A percentile compares a stretch with the other conserved stretches of the same genome.
Conservation (phyloP, 2,797 vertebrate species). For the Columba guinea region DNA sequence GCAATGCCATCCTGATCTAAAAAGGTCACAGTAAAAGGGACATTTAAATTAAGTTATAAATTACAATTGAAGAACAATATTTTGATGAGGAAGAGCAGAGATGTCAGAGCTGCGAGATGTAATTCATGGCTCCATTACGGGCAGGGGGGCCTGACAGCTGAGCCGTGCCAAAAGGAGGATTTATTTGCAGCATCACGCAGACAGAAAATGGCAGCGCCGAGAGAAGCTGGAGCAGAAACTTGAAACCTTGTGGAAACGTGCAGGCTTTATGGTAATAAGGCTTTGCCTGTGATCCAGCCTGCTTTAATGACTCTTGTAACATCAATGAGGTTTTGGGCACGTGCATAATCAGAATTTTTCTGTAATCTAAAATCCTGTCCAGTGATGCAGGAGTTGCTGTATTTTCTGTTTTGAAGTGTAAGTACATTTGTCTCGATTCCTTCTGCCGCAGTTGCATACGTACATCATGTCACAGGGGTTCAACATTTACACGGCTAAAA, state of each 20-base stretch:
- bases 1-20: constrained; percentile 67
- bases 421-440: background rate
- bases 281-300: background rate
- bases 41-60: constrained; percentile 84
- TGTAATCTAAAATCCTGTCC: background rate
- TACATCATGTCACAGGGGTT: background rate
- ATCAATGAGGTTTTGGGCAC: background rate
- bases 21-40: constrained; percentile 79
- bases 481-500: background rate
- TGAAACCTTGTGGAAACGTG: constrained; percentile 31
- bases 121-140: constrained; percentile 85
- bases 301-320: background rate
- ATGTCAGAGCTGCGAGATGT: constrained; percentile 79
- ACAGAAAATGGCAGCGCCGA: constrained; percentile 73
- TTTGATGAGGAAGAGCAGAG: constrained; percentile 80
- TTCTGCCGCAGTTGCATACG: background rate
- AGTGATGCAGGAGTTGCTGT: background rate
- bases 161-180: constrained; percentile 79
- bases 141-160: constrained; percentile 81
- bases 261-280: constrained; percentile 58
- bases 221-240: constrained; percentile 38
- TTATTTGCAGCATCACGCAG: constrained; percentile 75
- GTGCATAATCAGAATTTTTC: background rate
- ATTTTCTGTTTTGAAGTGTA: background rate
- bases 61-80: constrained; percentile 83